These are phyloP conservation scores for Phocoena phocoena DNA, from an alignment of 2,113 vertebrate genomes.

Conservation along the genomic window DNA sequence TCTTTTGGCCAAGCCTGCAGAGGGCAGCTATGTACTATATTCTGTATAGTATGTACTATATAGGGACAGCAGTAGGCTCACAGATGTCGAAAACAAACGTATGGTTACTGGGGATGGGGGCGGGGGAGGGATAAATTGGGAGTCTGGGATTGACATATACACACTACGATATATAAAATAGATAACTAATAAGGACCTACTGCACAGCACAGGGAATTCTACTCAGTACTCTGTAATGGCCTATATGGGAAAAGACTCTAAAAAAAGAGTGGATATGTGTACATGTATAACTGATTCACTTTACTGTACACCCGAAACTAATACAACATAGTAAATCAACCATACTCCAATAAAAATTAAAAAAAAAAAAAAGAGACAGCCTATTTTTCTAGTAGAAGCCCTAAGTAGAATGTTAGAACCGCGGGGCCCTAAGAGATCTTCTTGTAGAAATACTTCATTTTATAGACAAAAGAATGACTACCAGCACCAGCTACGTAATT, in stretches of 20 bases:
- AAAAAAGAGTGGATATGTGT: background rate
- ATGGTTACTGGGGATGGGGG: too few species aligned
- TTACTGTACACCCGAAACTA: background rate
- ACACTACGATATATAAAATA: fast-evolving
- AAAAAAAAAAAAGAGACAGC: background rate
- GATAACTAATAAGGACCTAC: background rate
- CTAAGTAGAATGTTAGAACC: background rate
- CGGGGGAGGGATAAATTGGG: too few species aligned
- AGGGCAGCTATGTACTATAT: background rate
- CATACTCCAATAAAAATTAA: background rate
- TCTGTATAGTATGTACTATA: too few species aligned
- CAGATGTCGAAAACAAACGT: too few species aligned
- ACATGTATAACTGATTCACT: background rate
- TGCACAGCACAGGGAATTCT: background rate
- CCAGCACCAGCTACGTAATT: fast-evolving
- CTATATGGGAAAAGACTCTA: background rate
- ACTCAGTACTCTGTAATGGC: background rate
- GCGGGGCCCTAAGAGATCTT: background rate
- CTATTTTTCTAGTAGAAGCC: background rate
- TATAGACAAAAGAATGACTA: background rate
- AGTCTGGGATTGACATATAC: background rate
- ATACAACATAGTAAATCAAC: background rate
- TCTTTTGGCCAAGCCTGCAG: background rate
- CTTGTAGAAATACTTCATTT: background rate
- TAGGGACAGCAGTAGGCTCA: too few species aligned